A percentile compares a stretch with the other conserved stretches of the same genome.
phyloP scores from a whole-genome alignment of 2,888 invertebrate genomes.

The Papilio protenor region DNA sequence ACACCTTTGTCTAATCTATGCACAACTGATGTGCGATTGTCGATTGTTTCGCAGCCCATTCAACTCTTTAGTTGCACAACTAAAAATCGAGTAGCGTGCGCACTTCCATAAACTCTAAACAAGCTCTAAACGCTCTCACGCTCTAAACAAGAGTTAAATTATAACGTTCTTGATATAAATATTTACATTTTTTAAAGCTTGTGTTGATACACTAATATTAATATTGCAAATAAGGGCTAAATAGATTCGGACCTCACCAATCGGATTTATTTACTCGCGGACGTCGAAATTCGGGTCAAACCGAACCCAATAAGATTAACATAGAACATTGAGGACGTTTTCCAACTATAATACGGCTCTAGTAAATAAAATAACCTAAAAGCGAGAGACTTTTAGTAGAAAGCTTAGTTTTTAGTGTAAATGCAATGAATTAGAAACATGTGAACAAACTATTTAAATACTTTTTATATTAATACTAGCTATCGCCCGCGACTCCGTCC shows the following conservation, averaged over 20 bases:
- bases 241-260: not conserved
- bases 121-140: no score
- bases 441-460: no score
- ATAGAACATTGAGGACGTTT: slow-evolving; percentile 1
- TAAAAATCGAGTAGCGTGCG: no score
- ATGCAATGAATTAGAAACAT: not conserved
- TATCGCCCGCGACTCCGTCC: no score
- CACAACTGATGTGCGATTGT: no score
- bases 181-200: not conserved
- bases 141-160: no score
- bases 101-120: no score
- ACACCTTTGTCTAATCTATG: no score
- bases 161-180: not conserved
- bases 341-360: not conserved
- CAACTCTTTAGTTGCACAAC: no score
- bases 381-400: not conserved
- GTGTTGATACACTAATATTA: not conserved
- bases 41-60: no score
- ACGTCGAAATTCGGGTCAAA: slow-evolving; percentile 22
- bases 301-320: slow-evolving; percentile 29
- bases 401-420: not conserved
- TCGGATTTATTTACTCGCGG: slow-evolving; percentile 19
- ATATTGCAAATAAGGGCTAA: not conserved
- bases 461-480: no score
- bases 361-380: not conserved